phyloP scores from a whole-genome alignment of 1,140 invertebrate genomes.

The Drosophila gunungcola region DNA sequence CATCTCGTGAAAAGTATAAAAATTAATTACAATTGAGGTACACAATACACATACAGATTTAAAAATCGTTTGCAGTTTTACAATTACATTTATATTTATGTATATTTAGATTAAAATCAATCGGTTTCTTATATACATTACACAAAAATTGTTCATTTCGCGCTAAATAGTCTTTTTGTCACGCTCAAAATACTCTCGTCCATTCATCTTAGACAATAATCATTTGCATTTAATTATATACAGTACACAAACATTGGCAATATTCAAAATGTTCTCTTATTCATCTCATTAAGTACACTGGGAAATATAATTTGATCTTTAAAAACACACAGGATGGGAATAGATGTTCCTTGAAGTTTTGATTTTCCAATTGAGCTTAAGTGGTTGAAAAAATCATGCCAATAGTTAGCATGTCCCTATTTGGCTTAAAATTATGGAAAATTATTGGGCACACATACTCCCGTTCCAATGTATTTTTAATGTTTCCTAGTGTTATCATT shows the following conservation, averaged over 20 bases:
- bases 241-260: constrained; percentile 70
- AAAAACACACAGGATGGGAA: constrained; percentile 1
- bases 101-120: constrained; percentile 77
- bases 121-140: constrained; percentile 76
- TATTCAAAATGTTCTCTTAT: constrained; percentile 15
- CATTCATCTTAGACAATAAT: constrained; percentile 59
- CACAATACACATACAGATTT: constrained; percentile 77
- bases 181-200: constrained; percentile 65
- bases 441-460: not conserved
- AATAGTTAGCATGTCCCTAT: not conserved
- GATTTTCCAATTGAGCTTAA: constrained; percentile 1
- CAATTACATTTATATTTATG: constrained; percentile 63
- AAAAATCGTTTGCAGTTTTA: constrained; percentile 75
- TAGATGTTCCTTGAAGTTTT: not conserved
- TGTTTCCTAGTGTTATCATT: not conserved
- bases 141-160: constrained; percentile 77
- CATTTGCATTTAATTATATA: constrained; percentile 71
- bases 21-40: constrained; percentile 83
- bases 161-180: constrained; percentile 76
- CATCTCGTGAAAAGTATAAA: constrained; percentile 61
- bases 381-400: not conserved
- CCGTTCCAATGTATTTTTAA: not conserved
- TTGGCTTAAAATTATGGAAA: not conserved
- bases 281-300: constrained; percentile 3
- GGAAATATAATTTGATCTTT: constrained; percentile 2